Evolutionary conservation across 2,797 vertebrate species (phyloP).

Genomic region (Brachymystax lenok): DNA sequence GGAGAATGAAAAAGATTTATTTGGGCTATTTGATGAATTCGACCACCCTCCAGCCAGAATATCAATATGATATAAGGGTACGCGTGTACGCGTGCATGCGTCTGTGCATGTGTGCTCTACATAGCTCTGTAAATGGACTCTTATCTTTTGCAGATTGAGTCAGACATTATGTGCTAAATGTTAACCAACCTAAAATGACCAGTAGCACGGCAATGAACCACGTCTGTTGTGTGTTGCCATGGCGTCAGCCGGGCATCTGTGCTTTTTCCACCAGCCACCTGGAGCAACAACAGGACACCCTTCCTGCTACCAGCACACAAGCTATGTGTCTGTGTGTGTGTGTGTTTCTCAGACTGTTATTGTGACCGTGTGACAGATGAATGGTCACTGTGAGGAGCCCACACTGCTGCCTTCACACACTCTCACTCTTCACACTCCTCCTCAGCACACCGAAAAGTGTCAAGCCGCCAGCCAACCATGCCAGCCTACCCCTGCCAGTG

Average conservation of each 20-base stretch:
- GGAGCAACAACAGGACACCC: neutral
- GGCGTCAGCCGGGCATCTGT: no score
- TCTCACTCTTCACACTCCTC: no score
- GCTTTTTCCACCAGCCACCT: neutral
- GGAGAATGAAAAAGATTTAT: slow-evolving; percentile 5
- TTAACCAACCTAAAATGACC: neutral
- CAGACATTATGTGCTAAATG: neutral
- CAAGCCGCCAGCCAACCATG: no score
- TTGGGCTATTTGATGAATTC: slow-evolving; percentile 8
- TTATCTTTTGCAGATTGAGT: slow-evolving; percentile 3
- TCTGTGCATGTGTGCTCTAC: neutral
- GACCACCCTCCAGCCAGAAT: neutral
- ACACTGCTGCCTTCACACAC: no score
- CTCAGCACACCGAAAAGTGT: no score
- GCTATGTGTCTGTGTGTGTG: neutral
- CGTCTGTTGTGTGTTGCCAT: no score
- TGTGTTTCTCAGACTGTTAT: neutral
- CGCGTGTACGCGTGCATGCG: neutral
- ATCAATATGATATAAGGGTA: neutral
- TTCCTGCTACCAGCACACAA: neutral
- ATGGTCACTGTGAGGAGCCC: no score
- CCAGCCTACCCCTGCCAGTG: no score
- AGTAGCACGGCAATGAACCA: no score
- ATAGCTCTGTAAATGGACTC: neutral
- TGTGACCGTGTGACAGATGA: neutral